phyloP scores from a whole-genome alignment of 2,113 vertebrate species.

The Siniperca chuatsi region DNA sequence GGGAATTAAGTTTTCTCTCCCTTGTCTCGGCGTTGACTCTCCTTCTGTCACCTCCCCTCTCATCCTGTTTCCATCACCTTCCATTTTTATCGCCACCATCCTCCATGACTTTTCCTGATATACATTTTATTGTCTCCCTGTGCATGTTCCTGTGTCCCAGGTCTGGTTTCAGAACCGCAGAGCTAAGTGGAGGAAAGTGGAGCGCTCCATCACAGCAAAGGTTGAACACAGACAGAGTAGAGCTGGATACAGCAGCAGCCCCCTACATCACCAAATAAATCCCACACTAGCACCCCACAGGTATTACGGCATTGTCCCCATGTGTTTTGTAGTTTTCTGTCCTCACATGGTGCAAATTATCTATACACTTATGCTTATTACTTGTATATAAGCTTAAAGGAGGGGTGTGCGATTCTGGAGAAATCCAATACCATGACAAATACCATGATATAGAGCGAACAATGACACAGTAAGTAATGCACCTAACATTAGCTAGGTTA shows the following conservation, averaged over 20 bases:
- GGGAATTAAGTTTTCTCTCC: background rate
- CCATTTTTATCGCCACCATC: background rate
- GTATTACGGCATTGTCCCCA: conserved; percentile 34
- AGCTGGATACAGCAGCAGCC: conserved; percentile 45
- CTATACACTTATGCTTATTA: too few relatives aligned
- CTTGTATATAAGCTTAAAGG: too few relatives aligned
- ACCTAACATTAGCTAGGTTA: too few relatives aligned
- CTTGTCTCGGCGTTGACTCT: background rate
- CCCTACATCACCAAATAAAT: conserved; percentile 51
- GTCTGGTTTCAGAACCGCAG: conserved; percentile 99
- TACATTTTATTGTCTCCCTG: background rate
- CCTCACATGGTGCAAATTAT: background rate
- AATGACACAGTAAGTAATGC: too few relatives aligned
- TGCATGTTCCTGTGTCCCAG: conserved; percentile 73
- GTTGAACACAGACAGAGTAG: conserved; percentile 55
- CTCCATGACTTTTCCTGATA: background rate
- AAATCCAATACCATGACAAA: too few relatives aligned
- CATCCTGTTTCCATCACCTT: background rate
- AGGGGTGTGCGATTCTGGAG: too few relatives aligned
- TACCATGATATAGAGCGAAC: too few relatives aligned
- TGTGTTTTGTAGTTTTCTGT: background rate
- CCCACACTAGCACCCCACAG: conserved; percentile 43
- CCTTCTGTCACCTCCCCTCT: background rate
- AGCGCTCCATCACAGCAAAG: conserved; percentile 81
- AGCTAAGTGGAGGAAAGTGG: conserved; percentile 92